Conservation (phyloP, 2,888 invertebrate genomes). For the Cataglyphis livida region DNA sequence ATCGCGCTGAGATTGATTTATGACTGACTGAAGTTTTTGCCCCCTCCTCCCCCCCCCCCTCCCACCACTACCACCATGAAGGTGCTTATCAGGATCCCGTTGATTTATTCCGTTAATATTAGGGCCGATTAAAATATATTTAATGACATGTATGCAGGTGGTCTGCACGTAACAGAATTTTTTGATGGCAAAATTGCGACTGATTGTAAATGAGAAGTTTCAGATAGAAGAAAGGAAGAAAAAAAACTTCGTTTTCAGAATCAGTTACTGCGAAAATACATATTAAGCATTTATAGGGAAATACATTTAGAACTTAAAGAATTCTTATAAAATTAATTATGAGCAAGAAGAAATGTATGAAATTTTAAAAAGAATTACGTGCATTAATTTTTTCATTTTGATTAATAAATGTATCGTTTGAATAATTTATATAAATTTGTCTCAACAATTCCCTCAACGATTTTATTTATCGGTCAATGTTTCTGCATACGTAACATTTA, state of each 20-base stretch:
- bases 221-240: neutral
- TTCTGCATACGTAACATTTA: slow-evolving; percentile 28
- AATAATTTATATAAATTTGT: neutral
- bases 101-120: slow-evolving; percentile 69
- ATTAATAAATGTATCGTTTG: neutral
- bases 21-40: slow-evolving; percentile 74
- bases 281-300: neutral
- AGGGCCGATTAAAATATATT: slow-evolving; percentile 60
- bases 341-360: neutral
- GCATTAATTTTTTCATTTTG: neutral
- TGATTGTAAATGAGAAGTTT: neutral
- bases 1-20: slow-evolving; percentile 75
- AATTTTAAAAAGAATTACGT: neutral
- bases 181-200: slow-evolving; percentile 8
- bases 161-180: slow-evolving; percentile 22
- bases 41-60: neutral
- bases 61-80: neutral
- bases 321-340: neutral
- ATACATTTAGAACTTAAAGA: neutral
- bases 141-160: slow-evolving; percentile 60
- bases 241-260: neutral
- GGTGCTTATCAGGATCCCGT: slow-evolving; percentile 67
- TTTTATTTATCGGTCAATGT: slow-evolving; percentile 38
- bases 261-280: neutral
- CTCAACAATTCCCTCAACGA: neutral